Conservation (phyloP, 2,888 invertebrate species). For the Lochmaea capreae region DNA sequence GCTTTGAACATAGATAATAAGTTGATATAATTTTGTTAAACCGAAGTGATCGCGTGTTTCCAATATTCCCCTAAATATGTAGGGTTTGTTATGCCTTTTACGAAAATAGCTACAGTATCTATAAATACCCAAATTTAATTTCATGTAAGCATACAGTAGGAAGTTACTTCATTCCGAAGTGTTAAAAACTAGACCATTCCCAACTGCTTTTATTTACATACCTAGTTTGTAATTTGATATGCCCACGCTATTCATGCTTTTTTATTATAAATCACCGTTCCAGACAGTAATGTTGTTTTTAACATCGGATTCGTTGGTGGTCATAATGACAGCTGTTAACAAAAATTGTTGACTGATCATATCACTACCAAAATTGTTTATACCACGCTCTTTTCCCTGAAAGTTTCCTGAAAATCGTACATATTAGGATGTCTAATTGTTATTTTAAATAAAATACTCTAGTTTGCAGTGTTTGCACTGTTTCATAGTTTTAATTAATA, state of each 20-base stretch:
- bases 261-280: constrained; percentile 12
- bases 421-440: too few species aligned
- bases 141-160: constrained; percentile 55
- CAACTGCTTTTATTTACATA: constrained; percentile 27
- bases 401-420: not conserved
- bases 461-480: not conserved
- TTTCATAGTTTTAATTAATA: not conserved
- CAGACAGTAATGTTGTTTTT: constrained; percentile 12
- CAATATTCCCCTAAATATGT: constrained; percentile 40
- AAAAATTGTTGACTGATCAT: constrained; percentile 3
- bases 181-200: constrained; percentile 39
- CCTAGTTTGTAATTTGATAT: constrained; percentile 30
- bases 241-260: constrained; percentile 29
- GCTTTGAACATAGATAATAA: not conserved
- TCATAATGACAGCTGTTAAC: constrained; percentile 2
- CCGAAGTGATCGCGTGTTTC: constrained; percentile 8
- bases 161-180: constrained; percentile 52
- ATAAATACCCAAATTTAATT: constrained; percentile 56
- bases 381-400: not conserved
- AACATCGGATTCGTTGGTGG: not conserved
- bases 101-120: constrained; percentile 55
- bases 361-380: not conserved
- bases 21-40: constrained; percentile 2
- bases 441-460: not conserved
- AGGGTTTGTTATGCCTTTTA: constrained; percentile 55